Conservation (phyloP, 2,797 vertebrate genomes). For the Kryptopterus vitreolus region DNA sequence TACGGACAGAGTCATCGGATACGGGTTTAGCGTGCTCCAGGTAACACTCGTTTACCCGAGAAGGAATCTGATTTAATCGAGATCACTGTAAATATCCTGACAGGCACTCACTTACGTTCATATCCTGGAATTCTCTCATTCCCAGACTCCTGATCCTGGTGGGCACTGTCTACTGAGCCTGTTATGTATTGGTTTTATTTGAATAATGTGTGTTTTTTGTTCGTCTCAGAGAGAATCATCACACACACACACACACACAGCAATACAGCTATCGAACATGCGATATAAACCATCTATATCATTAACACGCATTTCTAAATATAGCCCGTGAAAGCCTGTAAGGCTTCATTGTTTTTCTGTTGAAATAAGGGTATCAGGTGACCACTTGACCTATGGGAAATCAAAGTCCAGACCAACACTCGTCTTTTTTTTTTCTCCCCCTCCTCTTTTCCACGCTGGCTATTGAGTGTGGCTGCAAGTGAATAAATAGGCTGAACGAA, state of each 20-base stretch:
- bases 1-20: slow-evolving; percentile 87
- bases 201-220: no score
- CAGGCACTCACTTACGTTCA: not conserved
- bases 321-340: not conserved
- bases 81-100: not conserved
- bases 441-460: not conserved
- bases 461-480: slow-evolving; percentile 46
- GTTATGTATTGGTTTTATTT: no score
- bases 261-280: not conserved
- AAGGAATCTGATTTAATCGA: no score
- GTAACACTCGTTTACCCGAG: slow-evolving; percentile 63
- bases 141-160: not conserved
- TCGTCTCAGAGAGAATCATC: no score
- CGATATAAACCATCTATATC: not conserved
- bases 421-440: slow-evolving; percentile 5
- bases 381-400: not conserved
- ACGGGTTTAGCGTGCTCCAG: slow-evolving; percentile 87
- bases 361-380: no score
- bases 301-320: not conserved
- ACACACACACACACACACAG: not conserved
- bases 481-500: slow-evolving; percentile 60
- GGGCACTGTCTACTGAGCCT: not conserved
- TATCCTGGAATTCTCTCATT: not conserved
- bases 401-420: not conserved
- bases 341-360: no score